These are phyloP conservation scores for Carterocephalus palaemon DNA, from an alignment of 2,888 invertebrate genomes.

Conservation along the genomic window DNA sequence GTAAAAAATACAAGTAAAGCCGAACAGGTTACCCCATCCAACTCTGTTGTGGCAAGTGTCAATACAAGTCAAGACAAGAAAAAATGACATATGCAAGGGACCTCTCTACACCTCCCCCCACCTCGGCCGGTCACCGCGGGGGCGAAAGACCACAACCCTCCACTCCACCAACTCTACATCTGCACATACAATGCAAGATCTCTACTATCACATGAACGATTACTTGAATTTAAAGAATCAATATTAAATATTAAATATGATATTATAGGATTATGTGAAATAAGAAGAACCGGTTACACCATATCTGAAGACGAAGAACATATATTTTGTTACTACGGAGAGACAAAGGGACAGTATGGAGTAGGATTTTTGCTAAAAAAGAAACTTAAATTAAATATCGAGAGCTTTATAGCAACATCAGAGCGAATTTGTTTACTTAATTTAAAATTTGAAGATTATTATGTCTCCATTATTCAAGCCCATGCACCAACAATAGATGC, in stretches of 20 bases:
- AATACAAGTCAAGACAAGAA: too few relatives aligned
- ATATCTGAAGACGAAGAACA: slow-evolving; percentile 30
- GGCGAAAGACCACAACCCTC: slow-evolving; percentile 24
- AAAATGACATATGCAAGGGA: too few relatives aligned
- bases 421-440: slow-evolving; percentile 30
- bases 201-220: slow-evolving; percentile 17
- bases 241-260: slow-evolving; percentile 29
- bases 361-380: slow-evolving; percentile 33
- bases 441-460: slow-evolving; percentile 9
- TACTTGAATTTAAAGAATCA: slow-evolving; percentile 24
- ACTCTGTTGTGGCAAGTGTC: too few relatives aligned
- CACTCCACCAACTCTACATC: slow-evolving; percentile 20
- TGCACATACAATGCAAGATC: slow-evolving; percentile 27
- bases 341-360: slow-evolving; percentile 29
- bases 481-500: slow-evolving; percentile 24
- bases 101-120: slow-evolving; percentile 18
- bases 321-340: slow-evolving; percentile 32
- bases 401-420: slow-evolving; percentile 27
- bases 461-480: slow-evolving; percentile 25
- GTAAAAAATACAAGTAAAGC: too few relatives aligned
- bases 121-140: slow-evolving; percentile 27
- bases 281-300: slow-evolving; percentile 28
- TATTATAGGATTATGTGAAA: slow-evolving; percentile 30
- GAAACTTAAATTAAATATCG: slow-evolving; percentile 23
- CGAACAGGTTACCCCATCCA: too few relatives aligned